Percentiles rank a stretch among this genome's conserved stretches.
Conservation (phyloP, 2,113 vertebrate genomes). For the Hemibagrus wyckioides region DNA sequence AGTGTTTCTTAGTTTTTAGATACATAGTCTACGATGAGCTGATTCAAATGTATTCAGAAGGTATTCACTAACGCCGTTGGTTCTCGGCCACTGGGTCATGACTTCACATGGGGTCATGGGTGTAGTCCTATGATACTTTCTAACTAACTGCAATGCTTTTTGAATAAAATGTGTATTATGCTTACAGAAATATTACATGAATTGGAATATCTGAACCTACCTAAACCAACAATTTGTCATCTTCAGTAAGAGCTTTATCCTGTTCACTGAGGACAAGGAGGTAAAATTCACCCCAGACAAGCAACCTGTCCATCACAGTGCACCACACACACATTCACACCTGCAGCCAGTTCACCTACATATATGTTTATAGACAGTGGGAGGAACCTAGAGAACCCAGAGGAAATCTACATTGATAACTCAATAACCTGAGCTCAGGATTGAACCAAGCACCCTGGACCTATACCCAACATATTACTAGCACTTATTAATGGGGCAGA, state of each 20-base stretch:
- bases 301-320: too few species aligned
- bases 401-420: neutral
- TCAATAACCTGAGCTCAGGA: neutral
- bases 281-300: neutral
- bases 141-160: neutral
- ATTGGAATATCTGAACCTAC: neutral
- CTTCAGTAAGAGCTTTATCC: neutral
- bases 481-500: neutral
- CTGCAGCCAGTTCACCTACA: neutral
- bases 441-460: neutral
- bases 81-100: neutral
- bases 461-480: neutral
- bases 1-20: neutral
- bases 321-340: neutral
- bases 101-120: neutral
- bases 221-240: neutral
- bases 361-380: neutral
- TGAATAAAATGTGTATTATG: neutral
- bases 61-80: too few species aligned
- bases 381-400: neutral
- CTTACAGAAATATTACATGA: neutral
- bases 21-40: neutral
- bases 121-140: neutral
- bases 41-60: neutral
- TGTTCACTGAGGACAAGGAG: neutral